phyloP scores from a whole-genome alignment of 2,888 invertebrate genomes.

The Latheticus oryzae region DNA sequence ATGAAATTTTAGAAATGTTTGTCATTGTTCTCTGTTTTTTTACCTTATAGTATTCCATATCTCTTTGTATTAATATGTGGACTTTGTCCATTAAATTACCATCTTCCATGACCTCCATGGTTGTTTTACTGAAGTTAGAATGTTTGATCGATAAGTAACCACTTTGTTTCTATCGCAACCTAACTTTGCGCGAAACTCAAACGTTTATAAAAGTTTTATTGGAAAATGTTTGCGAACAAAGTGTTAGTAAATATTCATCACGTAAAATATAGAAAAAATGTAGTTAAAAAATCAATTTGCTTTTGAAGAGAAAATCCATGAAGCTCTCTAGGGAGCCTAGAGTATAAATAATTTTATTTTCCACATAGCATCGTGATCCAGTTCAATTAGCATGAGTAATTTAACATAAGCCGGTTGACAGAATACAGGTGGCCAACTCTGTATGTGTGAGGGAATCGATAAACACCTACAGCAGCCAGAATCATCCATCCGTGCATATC shows the following conservation, averaged over 20 bases:
- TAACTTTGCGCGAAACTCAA: no score
- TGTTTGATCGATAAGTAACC: no score
- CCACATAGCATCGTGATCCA: constrained; percentile 55
- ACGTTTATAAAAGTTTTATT: no score
- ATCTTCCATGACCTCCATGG: constrained; percentile 90
- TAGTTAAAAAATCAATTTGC: no score
- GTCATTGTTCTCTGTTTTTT: constrained; percentile 34
- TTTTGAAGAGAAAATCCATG: constrained; percentile 33
- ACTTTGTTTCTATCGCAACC: no score
- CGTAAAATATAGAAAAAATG: no score
- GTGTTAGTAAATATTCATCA: no score
- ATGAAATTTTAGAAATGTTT: background rate
- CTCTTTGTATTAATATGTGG: constrained; percentile 82
- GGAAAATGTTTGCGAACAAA: no score
- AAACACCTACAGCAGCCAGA: constrained; percentile 47
- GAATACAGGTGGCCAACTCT: constrained; percentile 52
- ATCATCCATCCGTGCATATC: constrained; percentile 42
- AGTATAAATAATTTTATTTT: constrained; percentile 52
- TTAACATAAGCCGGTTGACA: constrained; percentile 57
- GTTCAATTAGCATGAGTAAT: constrained; percentile 60
- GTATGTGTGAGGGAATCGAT: constrained; percentile 49
- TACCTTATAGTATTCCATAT: constrained; percentile 87
- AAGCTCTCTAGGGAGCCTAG: constrained; percentile 37
- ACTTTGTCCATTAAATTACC: constrained; percentile 90
- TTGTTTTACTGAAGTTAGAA: no score